Conservation (phyloP, 2,113 vertebrate species). For the Pelvicachromis taeniatus region DNA sequence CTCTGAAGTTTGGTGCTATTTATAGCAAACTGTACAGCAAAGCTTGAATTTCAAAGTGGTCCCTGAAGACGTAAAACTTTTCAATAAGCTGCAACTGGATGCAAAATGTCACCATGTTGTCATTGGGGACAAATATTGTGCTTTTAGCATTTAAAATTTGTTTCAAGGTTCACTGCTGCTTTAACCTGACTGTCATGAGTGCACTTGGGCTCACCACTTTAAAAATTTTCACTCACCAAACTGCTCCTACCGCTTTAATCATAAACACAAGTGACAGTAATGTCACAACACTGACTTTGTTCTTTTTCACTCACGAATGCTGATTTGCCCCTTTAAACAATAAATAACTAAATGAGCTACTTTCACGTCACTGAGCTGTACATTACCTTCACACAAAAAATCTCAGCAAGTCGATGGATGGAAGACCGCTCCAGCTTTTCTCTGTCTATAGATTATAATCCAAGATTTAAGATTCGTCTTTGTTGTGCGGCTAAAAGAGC, state of each 20-base stretch:
- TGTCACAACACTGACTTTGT: background rate
- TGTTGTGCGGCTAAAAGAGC: rapidly evolving
- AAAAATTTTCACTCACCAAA: background rate
- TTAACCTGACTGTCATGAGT: background rate
- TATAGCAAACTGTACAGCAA: background rate
- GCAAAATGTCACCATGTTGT: background rate
- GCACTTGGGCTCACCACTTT: background rate
- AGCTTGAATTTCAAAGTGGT: background rate
- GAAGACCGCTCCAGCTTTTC: background rate
- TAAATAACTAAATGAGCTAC: background rate
- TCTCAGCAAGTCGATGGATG: background rate
- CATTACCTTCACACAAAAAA: background rate
- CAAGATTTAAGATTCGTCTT: background rate
- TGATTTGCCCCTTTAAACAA: conserved; percentile 3
- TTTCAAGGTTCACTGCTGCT: background rate
- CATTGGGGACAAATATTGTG: background rate
- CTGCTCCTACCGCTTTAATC: background rate
- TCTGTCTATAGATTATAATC: background rate
- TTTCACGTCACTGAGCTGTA: background rate
- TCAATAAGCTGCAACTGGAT: background rate
- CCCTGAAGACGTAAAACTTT: background rate
- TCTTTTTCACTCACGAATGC: background rate
- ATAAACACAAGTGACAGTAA: background rate
- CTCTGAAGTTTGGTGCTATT: background rate
- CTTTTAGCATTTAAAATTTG: background rate